Evolutionary conservation across 2,113 vertebrate species (phyloP).

Genomic region (Gnathonemus echidnorhynchus): DNA sequence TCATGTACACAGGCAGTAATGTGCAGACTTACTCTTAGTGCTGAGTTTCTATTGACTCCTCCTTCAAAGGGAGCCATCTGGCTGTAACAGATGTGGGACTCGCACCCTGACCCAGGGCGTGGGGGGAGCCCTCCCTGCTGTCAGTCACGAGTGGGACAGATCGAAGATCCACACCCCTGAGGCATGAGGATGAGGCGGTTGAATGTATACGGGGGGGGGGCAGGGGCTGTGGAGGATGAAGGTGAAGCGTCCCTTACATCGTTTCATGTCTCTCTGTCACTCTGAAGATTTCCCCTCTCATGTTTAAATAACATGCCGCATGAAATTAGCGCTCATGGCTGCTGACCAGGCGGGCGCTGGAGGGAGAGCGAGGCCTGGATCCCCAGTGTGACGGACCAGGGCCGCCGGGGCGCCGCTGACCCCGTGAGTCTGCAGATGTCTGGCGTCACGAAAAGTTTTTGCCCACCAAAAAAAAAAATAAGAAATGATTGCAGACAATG

Average conservation of each 20-base stretch:
- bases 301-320: neutral
- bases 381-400: neutral
- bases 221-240: neutral
- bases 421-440: neutral
- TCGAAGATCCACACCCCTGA: neutral
- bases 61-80: neutral
- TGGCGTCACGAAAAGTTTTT: neutral
- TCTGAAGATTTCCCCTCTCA: neutral
- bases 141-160: neutral
- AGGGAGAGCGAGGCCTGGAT: neutral
- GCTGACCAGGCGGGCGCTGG: neutral
- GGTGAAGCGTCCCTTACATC: neutral
- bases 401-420: neutral
- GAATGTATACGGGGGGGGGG: neutral
- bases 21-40: neutral
- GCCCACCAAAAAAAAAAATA: neutral
- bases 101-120: neutral
- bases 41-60: neutral
- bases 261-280: neutral
- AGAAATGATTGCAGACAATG: slow-evolving; percentile 46
- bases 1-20: neutral
- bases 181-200: neutral
- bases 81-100: neutral
- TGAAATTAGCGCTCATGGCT: neutral
- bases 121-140: neutral